A percentile compares a stretch with the other conserved stretches of the same genome.
These are phyloP conservation scores for Strix uralensis DNA, from an alignment of 2,113 vertebrate species.

Conservation along the genomic window DNA sequence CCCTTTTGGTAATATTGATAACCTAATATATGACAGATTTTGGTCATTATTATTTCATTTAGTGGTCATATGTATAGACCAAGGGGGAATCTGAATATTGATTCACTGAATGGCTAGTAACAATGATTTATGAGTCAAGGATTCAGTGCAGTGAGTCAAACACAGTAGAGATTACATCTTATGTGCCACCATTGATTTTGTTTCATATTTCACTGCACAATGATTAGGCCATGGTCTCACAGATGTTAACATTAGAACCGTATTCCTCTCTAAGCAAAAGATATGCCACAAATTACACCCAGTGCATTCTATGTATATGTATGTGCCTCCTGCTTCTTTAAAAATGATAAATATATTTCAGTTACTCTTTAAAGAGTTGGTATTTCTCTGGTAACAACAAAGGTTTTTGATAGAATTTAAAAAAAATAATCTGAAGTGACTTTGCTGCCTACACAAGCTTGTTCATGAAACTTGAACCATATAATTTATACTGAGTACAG, in stretches of 20 bases:
- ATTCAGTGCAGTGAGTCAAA: constrained; percentile 78
- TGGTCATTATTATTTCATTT: constrained; percentile 86
- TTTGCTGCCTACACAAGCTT: background rate
- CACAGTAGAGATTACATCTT: constrained; percentile 69
- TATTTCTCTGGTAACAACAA: background rate
- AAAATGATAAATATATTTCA: background rate
- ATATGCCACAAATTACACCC: background rate
- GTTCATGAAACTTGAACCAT: background rate
- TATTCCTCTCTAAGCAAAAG: constrained; percentile 9
- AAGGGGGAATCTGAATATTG: constrained; percentile 88
- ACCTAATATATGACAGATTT: constrained; percentile 73
- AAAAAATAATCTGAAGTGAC: background rate
- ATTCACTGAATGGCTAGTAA: constrained; percentile 88
- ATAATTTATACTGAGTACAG: background rate
- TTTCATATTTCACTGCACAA: constrained; percentile 62
- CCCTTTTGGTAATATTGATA: constrained; percentile 73
- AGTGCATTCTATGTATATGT: background rate
- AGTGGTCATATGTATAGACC: constrained; percentile 83
- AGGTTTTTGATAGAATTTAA: background rate
- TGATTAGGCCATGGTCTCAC: constrained; percentile 51
- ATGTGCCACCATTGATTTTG: constrained; percentile 63
- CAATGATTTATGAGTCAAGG: constrained; percentile 84
- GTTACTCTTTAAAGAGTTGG: background rate
- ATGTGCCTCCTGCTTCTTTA: background rate
- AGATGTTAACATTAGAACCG: constrained; percentile 48